Conservation (phyloP, 2,888 invertebrate genomes). For the Leucophora obtusa region DNA sequence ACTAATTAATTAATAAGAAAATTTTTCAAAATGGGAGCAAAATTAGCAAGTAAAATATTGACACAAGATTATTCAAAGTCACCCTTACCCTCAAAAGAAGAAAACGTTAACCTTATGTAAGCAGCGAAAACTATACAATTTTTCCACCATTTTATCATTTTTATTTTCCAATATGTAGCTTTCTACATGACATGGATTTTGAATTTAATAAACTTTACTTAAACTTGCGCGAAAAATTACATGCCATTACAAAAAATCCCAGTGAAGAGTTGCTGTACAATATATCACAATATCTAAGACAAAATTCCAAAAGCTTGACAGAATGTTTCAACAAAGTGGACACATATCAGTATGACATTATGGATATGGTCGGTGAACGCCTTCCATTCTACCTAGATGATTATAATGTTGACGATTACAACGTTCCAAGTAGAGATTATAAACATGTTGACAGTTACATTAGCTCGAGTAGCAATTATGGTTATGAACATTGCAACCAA, state of each 20-base stretch:
- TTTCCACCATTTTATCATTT: no score
- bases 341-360: constrained; percentile 9
- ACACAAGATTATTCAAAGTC: no score
- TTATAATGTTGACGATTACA: constrained; percentile 4
- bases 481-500: neutral
- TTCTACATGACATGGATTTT: neutral
- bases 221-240: constrained; percentile 5
- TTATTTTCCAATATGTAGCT: constrained; percentile 4
- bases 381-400: neutral
- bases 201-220: constrained; percentile 45
- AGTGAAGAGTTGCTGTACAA: constrained; percentile 13
- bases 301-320: constrained; percentile 30
- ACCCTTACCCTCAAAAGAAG: no score
- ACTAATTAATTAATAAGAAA: no score
- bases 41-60: no score
- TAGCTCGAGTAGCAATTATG: neutral
- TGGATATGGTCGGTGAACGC: constrained; percentile 29
- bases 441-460: constrained; percentile 21
- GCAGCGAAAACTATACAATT: no score
- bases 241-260: constrained; percentile 22
- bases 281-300: constrained; percentile 2
- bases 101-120: no score
- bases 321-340: constrained; percentile 26
- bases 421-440: constrained; percentile 18
- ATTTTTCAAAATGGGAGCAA: no score